phyloP scores from a whole-genome alignment of 1,140 invertebrate genomes.

The Brachionus rubens region DNA sequence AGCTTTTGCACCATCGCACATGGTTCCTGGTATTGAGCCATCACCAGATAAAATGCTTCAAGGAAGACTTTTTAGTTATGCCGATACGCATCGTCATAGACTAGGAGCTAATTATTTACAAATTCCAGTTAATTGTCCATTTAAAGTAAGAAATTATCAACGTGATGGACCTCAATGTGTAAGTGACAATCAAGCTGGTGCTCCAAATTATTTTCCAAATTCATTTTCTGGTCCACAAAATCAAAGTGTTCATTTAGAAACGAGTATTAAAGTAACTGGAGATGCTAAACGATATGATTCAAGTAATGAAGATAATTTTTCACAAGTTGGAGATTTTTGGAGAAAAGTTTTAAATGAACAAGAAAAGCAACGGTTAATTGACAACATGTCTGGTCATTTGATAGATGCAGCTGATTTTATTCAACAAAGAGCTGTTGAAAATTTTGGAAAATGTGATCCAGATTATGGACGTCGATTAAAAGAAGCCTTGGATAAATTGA shows the following conservation, averaged over 20 bases:
- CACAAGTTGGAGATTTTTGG: constrained; percentile 43
- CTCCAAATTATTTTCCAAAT: constrained; percentile 93
- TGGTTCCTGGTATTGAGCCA: constrained; percentile 77
- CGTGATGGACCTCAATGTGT: constrained; percentile 72
- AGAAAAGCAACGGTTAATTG: constrained; percentile 20
- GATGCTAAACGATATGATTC: constrained; percentile 25
- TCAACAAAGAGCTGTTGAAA: constrained; percentile 26
- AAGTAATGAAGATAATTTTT: constrained; percentile 37
- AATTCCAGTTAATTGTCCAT: constrained; percentile 91
- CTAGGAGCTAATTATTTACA: constrained; percentile 87
- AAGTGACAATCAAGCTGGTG: constrained; percentile 64
- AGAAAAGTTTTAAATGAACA: constrained; percentile 43
- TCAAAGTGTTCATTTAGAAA: background rate
- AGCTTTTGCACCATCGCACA: constrained; percentile 83
- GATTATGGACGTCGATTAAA: constrained; percentile 35
- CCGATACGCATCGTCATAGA: constrained; percentile 87
- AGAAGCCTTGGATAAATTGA: constrained; percentile 30
- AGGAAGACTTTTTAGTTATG: constrained; percentile 87
- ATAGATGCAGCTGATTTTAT: constrained; percentile 35
- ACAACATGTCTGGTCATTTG: constrained; percentile 23
- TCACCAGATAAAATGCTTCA: constrained; percentile 86
- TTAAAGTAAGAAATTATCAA: constrained; percentile 72
- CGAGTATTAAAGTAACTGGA: background rate
- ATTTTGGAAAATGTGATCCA: constrained; percentile 42
- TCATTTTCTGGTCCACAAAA: constrained; percentile 77